These are phyloP conservation scores for Drosophila melanosoma DNA, from an alignment of 2,888 invertebrate genomes.

Conservation along the genomic window DNA sequence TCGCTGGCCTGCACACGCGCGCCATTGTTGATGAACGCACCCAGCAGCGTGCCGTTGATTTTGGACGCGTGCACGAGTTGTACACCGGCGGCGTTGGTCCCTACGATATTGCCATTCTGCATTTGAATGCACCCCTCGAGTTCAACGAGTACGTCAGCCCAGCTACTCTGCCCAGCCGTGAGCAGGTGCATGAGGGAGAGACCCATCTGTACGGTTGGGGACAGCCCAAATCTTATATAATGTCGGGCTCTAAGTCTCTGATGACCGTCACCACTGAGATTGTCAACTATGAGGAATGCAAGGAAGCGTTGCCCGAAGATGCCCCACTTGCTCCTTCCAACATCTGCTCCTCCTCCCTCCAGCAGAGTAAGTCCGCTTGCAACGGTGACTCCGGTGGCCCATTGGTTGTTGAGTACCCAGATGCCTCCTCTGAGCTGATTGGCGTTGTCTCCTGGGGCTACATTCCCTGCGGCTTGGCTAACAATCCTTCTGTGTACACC, in stretches of 20 bases:
- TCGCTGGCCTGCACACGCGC: constrained; percentile 85
- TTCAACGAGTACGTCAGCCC: constrained; percentile 81
- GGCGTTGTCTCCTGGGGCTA: constrained; percentile 86
- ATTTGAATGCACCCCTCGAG: constrained; percentile 70
- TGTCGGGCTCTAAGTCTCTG: constrained; percentile 68
- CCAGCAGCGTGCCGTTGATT: constrained; percentile 77
- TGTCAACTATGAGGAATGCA: constrained; percentile 72
- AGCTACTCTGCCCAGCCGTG: constrained; percentile 82
- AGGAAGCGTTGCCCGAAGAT: constrained; percentile 57
- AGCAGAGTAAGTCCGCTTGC: constrained; percentile 85
- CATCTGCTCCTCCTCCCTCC: constrained; percentile 85
- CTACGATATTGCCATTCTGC: constrained; percentile 87
- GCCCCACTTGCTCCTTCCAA: constrained; percentile 82
- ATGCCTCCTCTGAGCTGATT: constrained; percentile 75
- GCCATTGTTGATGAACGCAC: constrained; percentile 60
- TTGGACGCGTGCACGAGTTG: constrained; percentile 78
- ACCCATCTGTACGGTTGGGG: constrained; percentile 85
- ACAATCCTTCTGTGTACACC: constrained; percentile 85
- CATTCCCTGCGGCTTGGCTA: constrained; percentile 84
- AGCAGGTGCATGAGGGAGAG: constrained; percentile 73
- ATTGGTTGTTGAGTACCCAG: constrained; percentile 68
- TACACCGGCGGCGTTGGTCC: constrained; percentile 84
- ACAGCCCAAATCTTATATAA: constrained; percentile 67
- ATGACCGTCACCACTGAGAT: constrained; percentile 79
- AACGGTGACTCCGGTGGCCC: constrained; percentile 84